A percentile compares a stretch with the other conserved stretches of the same genome.
Evolutionary conservation across 2,888 invertebrate genomes (phyloP).

Genomic region (Nomada fucata): DNA sequence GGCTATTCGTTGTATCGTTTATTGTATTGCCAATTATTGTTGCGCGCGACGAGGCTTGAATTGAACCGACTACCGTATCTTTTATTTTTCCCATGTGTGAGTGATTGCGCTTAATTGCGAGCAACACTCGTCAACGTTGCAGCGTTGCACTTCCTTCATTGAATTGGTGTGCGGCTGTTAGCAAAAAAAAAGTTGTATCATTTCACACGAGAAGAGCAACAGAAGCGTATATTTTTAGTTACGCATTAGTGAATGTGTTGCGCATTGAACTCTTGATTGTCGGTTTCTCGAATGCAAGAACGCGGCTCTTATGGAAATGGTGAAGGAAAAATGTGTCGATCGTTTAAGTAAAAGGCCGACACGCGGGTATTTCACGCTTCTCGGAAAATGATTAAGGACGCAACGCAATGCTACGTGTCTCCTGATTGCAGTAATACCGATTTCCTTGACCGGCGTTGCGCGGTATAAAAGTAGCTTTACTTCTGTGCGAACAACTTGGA

Average conservation of each 20-base stretch:
- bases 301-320: constrained; percentile 7
- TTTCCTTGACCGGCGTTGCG: constrained; percentile 33
- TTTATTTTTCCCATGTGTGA: constrained; percentile 28
- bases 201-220: background rate
- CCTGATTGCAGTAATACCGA: constrained; percentile 37
- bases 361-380: constrained; percentile 50
- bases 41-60: too few species aligned
- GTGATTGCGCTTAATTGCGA: constrained; percentile 32
- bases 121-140: constrained; percentile 16
- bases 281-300: background rate
- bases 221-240: background rate
- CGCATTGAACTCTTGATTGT: background rate
- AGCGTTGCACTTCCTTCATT: background rate
- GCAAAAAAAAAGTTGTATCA: background rate
- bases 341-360: constrained; percentile 40
- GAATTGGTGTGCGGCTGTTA: background rate
- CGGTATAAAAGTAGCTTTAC: background rate
- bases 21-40: too few species aligned
- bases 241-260: too few species aligned
- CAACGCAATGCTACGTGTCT: constrained; percentile 28
- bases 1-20: too few species aligned
- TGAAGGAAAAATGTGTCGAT: constrained; percentile 16
- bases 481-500: background rate
- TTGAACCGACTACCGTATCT: too few species aligned
- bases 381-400: constrained; percentile 57